These are phyloP conservation scores for Psittacula cyanocephala DNA, from an alignment of 2,113 vertebrate species.

Conservation along the genomic window DNA sequence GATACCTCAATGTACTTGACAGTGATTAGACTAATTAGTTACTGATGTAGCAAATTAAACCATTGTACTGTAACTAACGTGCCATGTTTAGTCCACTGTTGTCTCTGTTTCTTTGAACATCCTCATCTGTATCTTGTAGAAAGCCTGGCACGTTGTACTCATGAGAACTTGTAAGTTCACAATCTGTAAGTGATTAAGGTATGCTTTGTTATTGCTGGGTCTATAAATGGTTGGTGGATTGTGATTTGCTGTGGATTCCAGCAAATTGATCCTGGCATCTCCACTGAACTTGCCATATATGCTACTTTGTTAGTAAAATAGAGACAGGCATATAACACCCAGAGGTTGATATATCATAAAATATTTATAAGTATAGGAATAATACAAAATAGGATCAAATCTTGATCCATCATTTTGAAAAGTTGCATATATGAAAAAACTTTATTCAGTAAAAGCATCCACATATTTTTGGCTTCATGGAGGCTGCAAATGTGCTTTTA, in stretches of 20 bases:
- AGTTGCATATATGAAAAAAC: background rate
- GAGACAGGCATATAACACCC: background rate
- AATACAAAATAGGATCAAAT: background rate
- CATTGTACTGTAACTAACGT: background rate
- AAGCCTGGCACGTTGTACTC: background rate
- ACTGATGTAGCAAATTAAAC: background rate
- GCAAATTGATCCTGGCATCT: background rate
- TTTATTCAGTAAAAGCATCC: background rate
- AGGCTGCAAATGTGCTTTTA: background rate
- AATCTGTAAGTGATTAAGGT: background rate
- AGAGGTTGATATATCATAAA: background rate
- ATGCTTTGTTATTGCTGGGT: background rate
- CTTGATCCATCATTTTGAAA: background rate
- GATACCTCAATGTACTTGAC: background rate
- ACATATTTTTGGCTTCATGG: background rate
- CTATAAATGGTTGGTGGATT: background rate
- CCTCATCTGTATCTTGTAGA: background rate
- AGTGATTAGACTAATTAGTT: background rate
- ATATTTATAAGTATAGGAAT: background rate
- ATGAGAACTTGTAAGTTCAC: background rate
- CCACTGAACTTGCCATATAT: background rate
- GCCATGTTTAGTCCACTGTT: background rate
- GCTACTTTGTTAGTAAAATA: background rate
- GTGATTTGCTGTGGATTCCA: background rate
- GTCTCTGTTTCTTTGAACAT: background rate